A percentile compares a stretch with the other conserved stretches of the same genome.
phyloP scores from a whole-genome alignment of 35 echinoderm and acorn worm species.

The Amphiura filiformis region DNA sequence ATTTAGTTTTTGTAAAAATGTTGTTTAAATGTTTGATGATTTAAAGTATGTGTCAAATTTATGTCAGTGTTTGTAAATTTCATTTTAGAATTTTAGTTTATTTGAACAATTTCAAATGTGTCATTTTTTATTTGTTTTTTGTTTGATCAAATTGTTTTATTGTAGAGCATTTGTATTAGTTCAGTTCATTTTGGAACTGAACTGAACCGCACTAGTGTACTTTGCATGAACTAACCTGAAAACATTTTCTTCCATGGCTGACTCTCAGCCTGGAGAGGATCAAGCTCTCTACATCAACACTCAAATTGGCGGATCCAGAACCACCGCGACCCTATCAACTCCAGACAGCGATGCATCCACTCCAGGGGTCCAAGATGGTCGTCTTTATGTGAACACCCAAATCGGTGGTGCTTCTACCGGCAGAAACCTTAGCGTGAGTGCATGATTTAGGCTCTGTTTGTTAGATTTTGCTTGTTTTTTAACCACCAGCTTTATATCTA shows the following conservation, averaged over 20 bases:
- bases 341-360: background rate
- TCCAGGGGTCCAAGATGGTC: background rate
- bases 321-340: background rate
- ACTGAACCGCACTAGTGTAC: no score
- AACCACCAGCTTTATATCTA: background rate
- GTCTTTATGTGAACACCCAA: background rate
- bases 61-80: no score
- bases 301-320: background rate
- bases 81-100: no score
- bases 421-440: background rate
- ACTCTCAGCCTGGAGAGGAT: background rate
- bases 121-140: no score
- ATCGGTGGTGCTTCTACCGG: background rate
- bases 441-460: background rate
- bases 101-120: no score
- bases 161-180: no score
- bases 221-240: background rate
- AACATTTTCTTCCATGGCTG: background rate
- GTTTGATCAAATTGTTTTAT: no score
- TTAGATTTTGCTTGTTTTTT: background rate
- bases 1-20: no score
- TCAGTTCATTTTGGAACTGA: no score
- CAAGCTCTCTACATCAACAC: background rate
- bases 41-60: no score
- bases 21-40: no score